Evolutionary conservation across 2,113 vertebrate species (phyloP), one percentile per base, ranked within the genome.

Genomic region (Aegotheles bennettii): DNA sequence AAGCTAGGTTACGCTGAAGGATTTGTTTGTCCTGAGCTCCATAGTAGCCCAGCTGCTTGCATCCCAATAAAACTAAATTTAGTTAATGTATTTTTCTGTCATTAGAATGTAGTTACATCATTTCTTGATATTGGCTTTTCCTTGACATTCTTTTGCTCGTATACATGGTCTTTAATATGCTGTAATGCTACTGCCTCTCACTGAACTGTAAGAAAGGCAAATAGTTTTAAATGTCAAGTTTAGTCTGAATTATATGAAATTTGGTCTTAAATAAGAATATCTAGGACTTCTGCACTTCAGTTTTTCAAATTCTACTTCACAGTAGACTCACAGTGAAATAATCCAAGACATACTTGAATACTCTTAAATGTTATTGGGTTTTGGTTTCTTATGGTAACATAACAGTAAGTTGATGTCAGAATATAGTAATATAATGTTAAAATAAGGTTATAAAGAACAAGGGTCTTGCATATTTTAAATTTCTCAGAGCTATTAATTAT

Each of bases 181-280:
- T 53, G 47, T 50, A 42, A 63, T 50, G 38, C 86, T 92, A 64
- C 59, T 45, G 59, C 82, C 64, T 96, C 42, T 89, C 91, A 51
- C 40, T 77, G 86, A 87, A 85, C 69, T 35, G 35, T 83, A 95
- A 94, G 57, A 70, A 94, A 96, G 74, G 67, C 65, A 79, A 87
- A 84, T 89, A 42, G 69, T 91, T 94, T 96, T 81, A 95, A 77
- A 82, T 95, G 56, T 94, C 73, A 94, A 47, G 36, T 93, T 95
- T 50, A 80, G 60, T 87, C 91, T 95, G 74, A 94, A 71, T 74
- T 79, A 48, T 38, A 93, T 63, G 17, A 88, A 69, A 43, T 50
- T 36, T 87, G 51, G 47, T 89, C 53, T 60, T 87, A 89, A 87
- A 92, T 77, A 76, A 76, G 51, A 96, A 92, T 85, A 95, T n/a